Percentiles rank a stretch among this genome's conserved stretches.
phyloP scores from a whole-genome alignment of 1,140 invertebrate species.

The Bombus huntii region DNA sequence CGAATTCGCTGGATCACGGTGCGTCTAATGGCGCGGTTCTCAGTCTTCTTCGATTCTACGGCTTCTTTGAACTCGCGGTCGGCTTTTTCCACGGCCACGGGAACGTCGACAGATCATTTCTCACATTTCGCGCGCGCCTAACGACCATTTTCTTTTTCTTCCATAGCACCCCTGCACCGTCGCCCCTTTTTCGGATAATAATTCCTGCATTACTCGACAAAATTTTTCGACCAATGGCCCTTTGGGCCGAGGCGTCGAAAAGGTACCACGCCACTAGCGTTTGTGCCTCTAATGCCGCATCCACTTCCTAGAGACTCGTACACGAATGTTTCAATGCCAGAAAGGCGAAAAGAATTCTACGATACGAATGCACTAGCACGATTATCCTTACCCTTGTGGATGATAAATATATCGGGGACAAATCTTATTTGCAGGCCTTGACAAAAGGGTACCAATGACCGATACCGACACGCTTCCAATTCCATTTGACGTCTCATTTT shows the following conservation, averaged over 20 bases:
- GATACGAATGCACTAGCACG: slow-evolving; percentile 57
- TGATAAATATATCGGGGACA: slow-evolving; percentile 69
- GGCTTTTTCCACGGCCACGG: slow-evolving; percentile 64
- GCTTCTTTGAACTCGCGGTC: slow-evolving; percentile 72
- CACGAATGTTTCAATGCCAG: slow-evolving; percentile 13
- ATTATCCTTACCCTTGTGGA: slow-evolving; percentile 65
- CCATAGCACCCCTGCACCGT: slow-evolving; percentile 26
- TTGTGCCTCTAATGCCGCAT: slow-evolving; percentile 23
- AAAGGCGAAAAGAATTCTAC: slow-evolving; percentile 33
- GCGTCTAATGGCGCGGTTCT: slow-evolving; percentile 63
- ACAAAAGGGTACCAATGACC: slow-evolving; percentile 61
- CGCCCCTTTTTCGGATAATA: slow-evolving; percentile 69
- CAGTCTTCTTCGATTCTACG: slow-evolving; percentile 76
- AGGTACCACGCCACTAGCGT: not conserved
- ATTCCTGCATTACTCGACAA: slow-evolving; percentile 79
- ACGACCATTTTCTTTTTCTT: slow-evolving; percentile 62
- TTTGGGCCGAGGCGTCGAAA: slow-evolving; percentile 16
- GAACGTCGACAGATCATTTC: slow-evolving; percentile 80
- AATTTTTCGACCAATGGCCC: slow-evolving; percentile 67
- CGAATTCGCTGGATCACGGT: slow-evolving; percentile 70
- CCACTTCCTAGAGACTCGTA: not conserved
- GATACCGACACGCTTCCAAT: slow-evolving; percentile 44
- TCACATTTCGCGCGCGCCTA: slow-evolving; percentile 77
- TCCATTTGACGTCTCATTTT: slow-evolving; percentile 72
- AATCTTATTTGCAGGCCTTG: slow-evolving; percentile 62